A percentile compares a stretch with the other conserved stretches of the same genome.
Conservation (phyloP, 2,888 invertebrate genomes). For the Serrognathus titanus region DNA sequence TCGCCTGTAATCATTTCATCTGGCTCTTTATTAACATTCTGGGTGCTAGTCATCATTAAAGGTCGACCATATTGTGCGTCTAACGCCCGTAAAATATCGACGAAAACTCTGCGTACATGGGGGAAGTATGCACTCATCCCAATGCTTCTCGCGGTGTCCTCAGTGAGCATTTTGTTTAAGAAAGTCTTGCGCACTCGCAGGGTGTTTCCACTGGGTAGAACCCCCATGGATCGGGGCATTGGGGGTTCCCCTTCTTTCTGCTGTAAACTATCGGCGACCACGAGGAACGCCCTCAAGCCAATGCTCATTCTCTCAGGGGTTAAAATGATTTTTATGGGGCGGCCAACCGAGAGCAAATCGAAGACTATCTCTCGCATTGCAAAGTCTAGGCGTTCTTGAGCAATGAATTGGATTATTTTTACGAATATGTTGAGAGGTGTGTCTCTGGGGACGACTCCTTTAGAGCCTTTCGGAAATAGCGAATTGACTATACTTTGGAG, state of each 20-base stretch:
- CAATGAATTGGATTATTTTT: slow-evolving; percentile 99
- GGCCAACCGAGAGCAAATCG: slow-evolving; percentile 92
- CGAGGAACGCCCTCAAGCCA: slow-evolving; percentile 93
- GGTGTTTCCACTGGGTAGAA: slow-evolving; percentile 93
- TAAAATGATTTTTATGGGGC: slow-evolving; percentile 87
- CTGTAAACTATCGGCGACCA: slow-evolving; percentile 96
- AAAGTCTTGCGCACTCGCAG: slow-evolving; percentile 90
- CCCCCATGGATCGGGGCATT: slow-evolving; percentile 95
- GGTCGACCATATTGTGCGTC: slow-evolving; percentile 97
- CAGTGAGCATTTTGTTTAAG: slow-evolving; percentile 93
- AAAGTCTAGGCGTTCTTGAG: slow-evolving; percentile 96
- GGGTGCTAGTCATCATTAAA: slow-evolving; percentile 92
- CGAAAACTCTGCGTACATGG: slow-evolving; percentile 91
- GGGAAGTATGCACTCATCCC: slow-evolving; percentile 97
- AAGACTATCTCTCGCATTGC: slow-evolving; percentile 99
- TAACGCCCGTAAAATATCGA: slow-evolving; percentile 89
- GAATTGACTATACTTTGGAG: slow-evolving; percentile 97
- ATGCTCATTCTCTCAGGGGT: slow-evolving; percentile 98
- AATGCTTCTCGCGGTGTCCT: slow-evolving; percentile 93
- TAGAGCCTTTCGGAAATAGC: slow-evolving; percentile 93
- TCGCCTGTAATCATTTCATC: slow-evolving; percentile 92
- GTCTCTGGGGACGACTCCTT: slow-evolving; percentile 94
- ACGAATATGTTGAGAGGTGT: slow-evolving; percentile 99
- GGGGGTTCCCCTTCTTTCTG: slow-evolving; percentile 99
- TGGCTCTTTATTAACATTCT: slow-evolving; percentile 92